Evolutionary conservation across 1,140 invertebrate species (phyloP), one percentile per base, ranked within the genome.

Genomic region (Lithobius niger): DNA sequence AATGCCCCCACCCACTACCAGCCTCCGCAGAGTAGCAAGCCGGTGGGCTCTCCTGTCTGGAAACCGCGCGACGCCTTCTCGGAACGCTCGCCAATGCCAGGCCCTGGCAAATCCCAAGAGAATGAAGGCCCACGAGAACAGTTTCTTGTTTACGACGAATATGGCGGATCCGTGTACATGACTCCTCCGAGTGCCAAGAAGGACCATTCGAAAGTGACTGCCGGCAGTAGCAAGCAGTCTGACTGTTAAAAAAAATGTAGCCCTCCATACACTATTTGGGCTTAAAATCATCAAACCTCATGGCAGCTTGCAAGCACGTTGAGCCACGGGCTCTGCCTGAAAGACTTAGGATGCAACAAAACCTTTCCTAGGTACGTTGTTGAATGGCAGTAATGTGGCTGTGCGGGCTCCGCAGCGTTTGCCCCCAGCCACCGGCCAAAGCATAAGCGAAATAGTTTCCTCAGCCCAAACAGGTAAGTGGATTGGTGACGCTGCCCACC

Each of bases 1-100:
- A 86, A 92, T 71, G 86, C 89, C 64, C 90, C 90, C 43, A 81
- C 87, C 61, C 86, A 83, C 64, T 91, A 90, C 71, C 86, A 89
- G 60, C 86, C 86, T 24, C 53, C 19, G 44, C 57, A 50, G 59
- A 61, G 15, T 13, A 56, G 54, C 40, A 54, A 59, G 3, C 57
- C 60, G 21, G 74, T 82, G 82, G 84, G 84, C 71, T 89, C 86
- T 68, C 86, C 86, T 68, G 82, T 90, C 71, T 90, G 86, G 86
- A 91, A 90, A 81, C 85, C 84, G 74, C 78, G 86, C 75, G 84
- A 86, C 73, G 78, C 70, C 62, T 66, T 63, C 43, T 60, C 58
- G 21, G 61, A 58, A 22, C 60, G 54, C 1, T 48, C 56, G 18
- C 58, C 55, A 15, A 51, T 61, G 43, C 59, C 49, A 40, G 24